These are phyloP conservation scores for Tridacna crocea DNA, from an alignment of 2,888 invertebrate genomes.

Conservation along the genomic window DNA sequence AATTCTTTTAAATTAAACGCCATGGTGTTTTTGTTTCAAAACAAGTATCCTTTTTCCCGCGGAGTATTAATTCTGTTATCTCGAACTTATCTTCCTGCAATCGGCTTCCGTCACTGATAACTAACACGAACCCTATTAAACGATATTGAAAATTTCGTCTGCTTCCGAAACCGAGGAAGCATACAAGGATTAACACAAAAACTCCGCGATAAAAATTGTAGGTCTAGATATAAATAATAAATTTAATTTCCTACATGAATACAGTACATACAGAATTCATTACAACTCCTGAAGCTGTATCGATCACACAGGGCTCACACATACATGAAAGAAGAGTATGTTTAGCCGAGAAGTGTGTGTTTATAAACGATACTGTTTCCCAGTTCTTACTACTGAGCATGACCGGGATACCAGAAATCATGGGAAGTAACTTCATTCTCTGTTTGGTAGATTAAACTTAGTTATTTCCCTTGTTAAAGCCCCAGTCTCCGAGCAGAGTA, in stretches of 20 bases:
- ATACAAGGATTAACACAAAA: not conserved
- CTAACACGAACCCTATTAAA: not conserved
- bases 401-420: not conserved
- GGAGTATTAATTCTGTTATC: not conserved
- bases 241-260: too few species aligned
- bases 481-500: too few species aligned
- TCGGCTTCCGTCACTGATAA: not conserved
- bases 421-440: not conserved
- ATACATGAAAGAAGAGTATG: not conserved
- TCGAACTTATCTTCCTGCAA: not conserved
- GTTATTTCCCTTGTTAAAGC: too few species aligned
- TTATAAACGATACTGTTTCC: not conserved
- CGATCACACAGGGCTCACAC: not conserved
- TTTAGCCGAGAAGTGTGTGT: not conserved
- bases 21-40: slow-evolving; percentile 20
- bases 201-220: too few species aligned
- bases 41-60: not conserved
- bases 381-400: not conserved
- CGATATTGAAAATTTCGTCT: slow-evolving; percentile 14
- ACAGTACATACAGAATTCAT: not conserved
- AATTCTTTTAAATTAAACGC: slow-evolving; percentile 41
- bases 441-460: too few species aligned
- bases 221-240: too few species aligned
- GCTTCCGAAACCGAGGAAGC: not conserved
- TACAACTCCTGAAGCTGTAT: not conserved